phyloP scores from a whole-genome alignment of 2,797 vertebrate species.

The Onychomys arenicola region DNA sequence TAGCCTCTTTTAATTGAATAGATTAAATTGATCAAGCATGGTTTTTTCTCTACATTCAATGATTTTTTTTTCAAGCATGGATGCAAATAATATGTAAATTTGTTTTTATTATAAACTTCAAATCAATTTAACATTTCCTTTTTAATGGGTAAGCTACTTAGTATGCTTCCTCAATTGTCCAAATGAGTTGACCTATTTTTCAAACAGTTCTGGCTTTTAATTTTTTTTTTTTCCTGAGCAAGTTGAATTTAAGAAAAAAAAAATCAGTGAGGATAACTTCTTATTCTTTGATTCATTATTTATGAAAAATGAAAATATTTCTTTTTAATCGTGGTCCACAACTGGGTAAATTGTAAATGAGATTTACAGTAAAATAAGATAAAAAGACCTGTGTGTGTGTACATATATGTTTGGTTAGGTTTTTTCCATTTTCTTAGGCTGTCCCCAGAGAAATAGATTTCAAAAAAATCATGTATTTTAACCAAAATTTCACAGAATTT shows the following conservation, averaged over 20 bases:
- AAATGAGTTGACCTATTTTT: conserved; percentile 41
- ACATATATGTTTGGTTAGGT: background rate
- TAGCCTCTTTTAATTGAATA: conserved; percentile 50
- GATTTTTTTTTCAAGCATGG: conserved; percentile 69
- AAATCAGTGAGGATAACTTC: background rate
- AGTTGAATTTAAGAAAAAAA: background rate
- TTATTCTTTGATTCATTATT: conserved; percentile 24
- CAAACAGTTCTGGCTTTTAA: background rate
- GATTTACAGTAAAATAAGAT: background rate
- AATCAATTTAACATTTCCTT: conserved; percentile 36
- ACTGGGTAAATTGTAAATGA: background rate
- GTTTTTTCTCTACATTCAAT: background rate
- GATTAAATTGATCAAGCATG: conserved; percentile 51
- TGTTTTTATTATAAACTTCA: conserved; percentile 64
- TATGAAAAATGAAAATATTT: background rate
- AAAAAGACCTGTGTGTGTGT: background rate
- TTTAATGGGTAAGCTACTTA: background rate
- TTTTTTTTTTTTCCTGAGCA: background rate
- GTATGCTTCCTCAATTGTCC: conserved; percentile 42
- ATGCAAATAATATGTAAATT: conserved; percentile 40
- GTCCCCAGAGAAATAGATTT: background rate
- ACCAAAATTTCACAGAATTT: background rate
- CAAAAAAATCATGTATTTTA: background rate
- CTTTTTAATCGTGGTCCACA: background rate
- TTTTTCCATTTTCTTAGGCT: background rate